These are phyloP conservation scores for Loris lydekkerianus DNA, from an alignment of 2,797 vertebrate genomes.

Conservation along the genomic window DNA sequence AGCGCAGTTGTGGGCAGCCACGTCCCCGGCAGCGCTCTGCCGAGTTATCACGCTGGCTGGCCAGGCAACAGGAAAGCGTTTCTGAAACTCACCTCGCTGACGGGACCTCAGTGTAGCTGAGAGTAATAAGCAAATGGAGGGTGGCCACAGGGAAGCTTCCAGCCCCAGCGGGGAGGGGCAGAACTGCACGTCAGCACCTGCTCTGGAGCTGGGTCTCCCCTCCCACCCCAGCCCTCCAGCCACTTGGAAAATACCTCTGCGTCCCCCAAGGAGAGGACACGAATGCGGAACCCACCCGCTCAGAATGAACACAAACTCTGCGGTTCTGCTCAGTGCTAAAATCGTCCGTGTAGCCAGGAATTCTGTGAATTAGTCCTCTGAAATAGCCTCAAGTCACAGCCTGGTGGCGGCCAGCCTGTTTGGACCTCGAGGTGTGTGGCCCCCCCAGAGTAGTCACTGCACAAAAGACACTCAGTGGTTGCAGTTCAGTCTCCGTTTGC, in stretches of 20 bases:
- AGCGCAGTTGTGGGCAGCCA: background rate
- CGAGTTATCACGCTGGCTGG: background rate
- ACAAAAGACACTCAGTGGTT: slow-evolving; percentile 86
- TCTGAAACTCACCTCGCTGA: background rate
- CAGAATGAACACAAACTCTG: fast-evolving
- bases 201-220: background rate
- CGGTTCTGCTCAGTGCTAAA: fast-evolving
- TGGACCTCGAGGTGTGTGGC: slow-evolving; percentile 82
- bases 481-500: slow-evolving; percentile 44
- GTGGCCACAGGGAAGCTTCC: background rate
- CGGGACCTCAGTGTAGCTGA: background rate
- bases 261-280: background rate
- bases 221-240: background rate
- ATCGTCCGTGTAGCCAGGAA: fast-evolving
- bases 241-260: background rate
- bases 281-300: fast-evolving
- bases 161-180: fast-evolving
- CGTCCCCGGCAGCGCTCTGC: too few species aligned
- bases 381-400: fast-evolving
- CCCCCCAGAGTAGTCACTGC: slow-evolving; percentile 82
- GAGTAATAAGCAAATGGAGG: background rate
- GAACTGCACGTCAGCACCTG: fast-evolving
- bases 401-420: background rate
- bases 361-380: fast-evolving
- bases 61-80: background rate